A percentile compares a stretch with the other conserved stretches of the same genome.
These are phyloP conservation scores for Coptotermes formosanus DNA, from an alignment of 1,140 invertebrate species.

Conservation along the genomic window DNA sequence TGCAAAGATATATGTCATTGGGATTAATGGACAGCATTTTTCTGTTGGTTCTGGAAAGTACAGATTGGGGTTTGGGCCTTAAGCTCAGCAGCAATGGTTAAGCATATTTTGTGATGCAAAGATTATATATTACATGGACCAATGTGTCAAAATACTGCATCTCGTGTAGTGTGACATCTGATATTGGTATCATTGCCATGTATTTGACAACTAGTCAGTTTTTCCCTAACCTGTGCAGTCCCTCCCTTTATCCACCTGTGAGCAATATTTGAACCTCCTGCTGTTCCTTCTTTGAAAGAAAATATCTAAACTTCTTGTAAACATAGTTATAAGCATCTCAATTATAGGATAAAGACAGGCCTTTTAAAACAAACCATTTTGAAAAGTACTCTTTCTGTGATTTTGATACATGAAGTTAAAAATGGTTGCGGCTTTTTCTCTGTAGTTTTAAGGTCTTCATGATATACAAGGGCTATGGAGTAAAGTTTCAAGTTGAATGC, in stretches of 20 bases:
- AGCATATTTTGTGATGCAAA: not conserved
- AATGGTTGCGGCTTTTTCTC: not conserved
- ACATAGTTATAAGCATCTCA: not conserved
- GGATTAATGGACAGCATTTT: not conserved
- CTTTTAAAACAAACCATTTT: not conserved
- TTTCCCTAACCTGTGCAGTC: not conserved
- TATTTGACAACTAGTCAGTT: not conserved
- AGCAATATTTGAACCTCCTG: not conserved
- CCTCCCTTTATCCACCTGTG: not conserved
- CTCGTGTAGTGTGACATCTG: not conserved
- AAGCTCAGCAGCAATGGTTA: not conserved
- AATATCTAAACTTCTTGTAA: not conserved
- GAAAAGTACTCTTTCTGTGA: not conserved
- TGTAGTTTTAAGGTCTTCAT: not conserved
- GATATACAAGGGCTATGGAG: not conserved
- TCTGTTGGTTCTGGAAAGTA: too few species aligned
- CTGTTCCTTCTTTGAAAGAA: not conserved
- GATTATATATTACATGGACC: not conserved
- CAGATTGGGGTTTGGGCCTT: not conserved
- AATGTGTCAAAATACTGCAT: constrained; percentile 11
- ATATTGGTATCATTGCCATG: not conserved
- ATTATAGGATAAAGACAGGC: not conserved
- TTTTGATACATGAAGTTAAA: not conserved
- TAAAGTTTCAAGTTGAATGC: not conserved
- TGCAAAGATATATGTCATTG: not conserved